Percentiles rank a stretch among this genome's conserved stretches.
Conservation (phyloP, 2,797 vertebrate species). For the Platyrinchus mystaceus region DNA sequence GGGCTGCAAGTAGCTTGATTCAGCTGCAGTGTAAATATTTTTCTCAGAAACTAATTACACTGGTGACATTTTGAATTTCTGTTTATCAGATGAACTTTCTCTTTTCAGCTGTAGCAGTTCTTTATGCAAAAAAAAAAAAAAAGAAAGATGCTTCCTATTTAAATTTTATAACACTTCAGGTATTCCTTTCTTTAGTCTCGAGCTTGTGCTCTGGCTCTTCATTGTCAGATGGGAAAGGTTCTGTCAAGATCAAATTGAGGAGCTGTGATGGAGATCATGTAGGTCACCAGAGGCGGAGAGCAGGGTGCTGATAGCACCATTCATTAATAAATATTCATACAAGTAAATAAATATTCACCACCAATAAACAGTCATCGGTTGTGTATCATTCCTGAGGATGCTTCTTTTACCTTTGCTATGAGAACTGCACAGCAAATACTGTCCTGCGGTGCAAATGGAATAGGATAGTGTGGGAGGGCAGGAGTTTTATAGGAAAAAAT, state of each 20-base stretch:
- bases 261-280: background rate
- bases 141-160: background rate
- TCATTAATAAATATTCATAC: background rate
- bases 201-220: background rate
- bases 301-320: background rate
- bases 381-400: background rate
- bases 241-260: background rate
- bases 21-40: slow-evolving; percentile 37
- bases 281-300: background rate
- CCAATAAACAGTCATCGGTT: background rate
- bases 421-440: background rate
- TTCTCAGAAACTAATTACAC: background rate
- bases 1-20: background rate
- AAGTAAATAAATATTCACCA: background rate
- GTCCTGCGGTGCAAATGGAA: background rate
- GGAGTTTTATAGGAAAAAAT: background rate
- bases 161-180: background rate
- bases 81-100: slow-evolving; percentile 1
- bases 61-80: background rate
- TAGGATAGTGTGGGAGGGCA: background rate
- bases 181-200: background rate
- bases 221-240: background rate
- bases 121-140: background rate
- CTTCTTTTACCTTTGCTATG: background rate
- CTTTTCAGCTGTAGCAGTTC: background rate